Base-by-base conservation (phyloP, 2,113 vertebrate genomes). In the Cyanistes caeruleus region DNA sequence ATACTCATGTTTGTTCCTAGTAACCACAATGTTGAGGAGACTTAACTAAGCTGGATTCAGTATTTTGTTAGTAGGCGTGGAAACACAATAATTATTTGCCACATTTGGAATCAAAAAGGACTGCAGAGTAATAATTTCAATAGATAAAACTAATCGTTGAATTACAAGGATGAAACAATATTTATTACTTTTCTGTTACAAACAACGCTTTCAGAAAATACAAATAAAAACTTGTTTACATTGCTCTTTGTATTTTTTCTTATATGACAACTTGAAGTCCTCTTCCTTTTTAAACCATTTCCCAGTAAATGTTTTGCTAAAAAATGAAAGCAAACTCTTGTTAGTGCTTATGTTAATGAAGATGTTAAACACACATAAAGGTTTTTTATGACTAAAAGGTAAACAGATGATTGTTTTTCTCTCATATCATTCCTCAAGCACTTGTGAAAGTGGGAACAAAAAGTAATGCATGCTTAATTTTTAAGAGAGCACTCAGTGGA, bases 351-450 rank as follows among this genome's bases (percentile, higher is more conserved):
- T 51, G 17, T 33, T n/a, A 82, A 13, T 48, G 23, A 51, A 35
- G 12, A 35, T 2, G 7, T 1, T 59, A 59, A 39, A 10, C 1
- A 10, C 9, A 30, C n/a, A 24, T 22, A 51, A 49, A 24, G 2
- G 4, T 6, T 12, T 23, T 64, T 90, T 53, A 69, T 60, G 5
- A 46, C 18, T 62, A 23, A 33, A 62, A 81, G 9, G 7, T 56
- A 77, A 88, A 72, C 3, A 62, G 28, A 41, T 77, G 28, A 41
- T 77, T 0, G 1, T 7, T 46, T 51, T 64, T 68, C 60, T n/a
- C 18, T 84, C 10, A 22, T 41, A 15, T 43, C 11, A 28, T 65
- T 56, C 6, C 11, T 85, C 37, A 70, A 39, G 25, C 44, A 31
- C 23, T 85, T 79, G 13, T 85, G 31, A 44, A 62, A 65, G 10